phyloP scores from a whole-genome alignment of 2,113 vertebrate species.

The Pangasianodon hypophthalmus region DNA sequence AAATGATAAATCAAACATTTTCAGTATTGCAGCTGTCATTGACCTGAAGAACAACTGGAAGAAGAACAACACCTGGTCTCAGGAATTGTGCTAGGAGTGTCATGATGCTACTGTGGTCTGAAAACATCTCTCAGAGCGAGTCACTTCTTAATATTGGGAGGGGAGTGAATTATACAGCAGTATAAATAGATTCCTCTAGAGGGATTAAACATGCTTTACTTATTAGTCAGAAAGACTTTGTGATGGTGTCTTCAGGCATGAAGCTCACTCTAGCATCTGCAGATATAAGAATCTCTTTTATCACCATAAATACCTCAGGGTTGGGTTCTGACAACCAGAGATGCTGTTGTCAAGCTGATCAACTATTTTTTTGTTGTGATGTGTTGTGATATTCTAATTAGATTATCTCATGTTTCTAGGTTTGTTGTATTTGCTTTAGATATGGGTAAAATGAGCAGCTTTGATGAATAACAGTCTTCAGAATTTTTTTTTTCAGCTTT shows the following conservation, averaged over 20 bases:
- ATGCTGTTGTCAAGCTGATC: constrained; percentile 5
- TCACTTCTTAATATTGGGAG: background rate
- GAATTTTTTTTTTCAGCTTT: background rate
- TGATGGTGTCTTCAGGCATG: constrained; percentile 40
- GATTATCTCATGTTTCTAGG: background rate
- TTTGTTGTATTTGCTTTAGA: background rate
- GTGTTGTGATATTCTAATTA: background rate
- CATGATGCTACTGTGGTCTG: background rate
- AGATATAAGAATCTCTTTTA: constrained; percentile 48
- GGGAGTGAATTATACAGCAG: constrained; percentile 57
- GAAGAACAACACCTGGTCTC: background rate
- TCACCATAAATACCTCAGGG: constrained; percentile 56
- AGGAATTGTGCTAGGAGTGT: background rate
- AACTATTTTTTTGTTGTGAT: background rate
- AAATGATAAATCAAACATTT: too few species aligned
- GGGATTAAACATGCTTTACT: constrained; percentile 56
- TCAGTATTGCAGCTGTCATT: background rate
- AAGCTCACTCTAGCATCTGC: constrained; percentile 40
- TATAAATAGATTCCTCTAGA: constrained; percentile 63
- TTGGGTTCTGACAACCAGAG: constrained; percentile 6
- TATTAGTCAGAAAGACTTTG: constrained; percentile 55
- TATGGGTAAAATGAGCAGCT: background rate
- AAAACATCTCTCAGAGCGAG: constrained; percentile 1
- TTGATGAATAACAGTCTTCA: background rate
- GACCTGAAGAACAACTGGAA: background rate